Evolutionary conservation across 2,113 vertebrate genomes (phyloP).

Genomic region (Bufo bufo): DNA sequence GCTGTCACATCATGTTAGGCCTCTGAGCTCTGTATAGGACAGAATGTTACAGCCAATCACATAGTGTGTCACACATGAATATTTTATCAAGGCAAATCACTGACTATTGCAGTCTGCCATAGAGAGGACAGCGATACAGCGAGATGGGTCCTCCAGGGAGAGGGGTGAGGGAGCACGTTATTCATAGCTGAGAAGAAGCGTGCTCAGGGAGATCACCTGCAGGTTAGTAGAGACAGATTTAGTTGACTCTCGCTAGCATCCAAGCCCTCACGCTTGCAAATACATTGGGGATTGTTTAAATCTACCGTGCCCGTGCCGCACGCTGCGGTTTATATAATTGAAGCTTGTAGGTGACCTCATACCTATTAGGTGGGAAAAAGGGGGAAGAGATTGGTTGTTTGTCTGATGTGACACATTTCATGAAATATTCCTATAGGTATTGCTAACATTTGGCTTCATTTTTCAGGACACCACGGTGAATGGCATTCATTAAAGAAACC

Average conservation of each 20-base stretch:
- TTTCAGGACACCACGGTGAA: neutral
- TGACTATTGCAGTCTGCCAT: constrained; percentile 50
- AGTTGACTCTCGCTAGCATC: constrained; percentile 28
- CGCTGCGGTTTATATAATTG: constrained; percentile 2
- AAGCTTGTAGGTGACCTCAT: neutral
- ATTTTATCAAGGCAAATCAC: constrained; percentile 59
- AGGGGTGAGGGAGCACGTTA: constrained; percentile 49
- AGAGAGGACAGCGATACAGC: constrained; percentile 53
- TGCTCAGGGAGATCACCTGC: constrained; percentile 39
- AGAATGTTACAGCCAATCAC: constrained; percentile 56
- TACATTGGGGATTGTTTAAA: constrained; percentile 17
- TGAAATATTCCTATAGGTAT: neutral
- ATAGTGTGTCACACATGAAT: constrained; percentile 58
- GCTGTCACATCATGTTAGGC: constrained; percentile 58
- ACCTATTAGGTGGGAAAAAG: neutral
- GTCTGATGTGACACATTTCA: neutral
- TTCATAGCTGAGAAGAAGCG: constrained; percentile 48
- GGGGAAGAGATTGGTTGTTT: neutral
- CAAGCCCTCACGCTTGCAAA: neutral
- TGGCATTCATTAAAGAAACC: neutral
- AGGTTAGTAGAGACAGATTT: constrained; percentile 42
- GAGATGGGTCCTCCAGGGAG: constrained; percentile 48
- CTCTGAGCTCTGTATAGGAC: constrained; percentile 55
- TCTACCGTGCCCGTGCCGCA: neutral
- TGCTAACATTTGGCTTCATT: neutral